These are phyloP conservation scores for Nipponia nippon DNA, from an alignment of 2,113 vertebrate species.

Conservation along the genomic window DNA sequence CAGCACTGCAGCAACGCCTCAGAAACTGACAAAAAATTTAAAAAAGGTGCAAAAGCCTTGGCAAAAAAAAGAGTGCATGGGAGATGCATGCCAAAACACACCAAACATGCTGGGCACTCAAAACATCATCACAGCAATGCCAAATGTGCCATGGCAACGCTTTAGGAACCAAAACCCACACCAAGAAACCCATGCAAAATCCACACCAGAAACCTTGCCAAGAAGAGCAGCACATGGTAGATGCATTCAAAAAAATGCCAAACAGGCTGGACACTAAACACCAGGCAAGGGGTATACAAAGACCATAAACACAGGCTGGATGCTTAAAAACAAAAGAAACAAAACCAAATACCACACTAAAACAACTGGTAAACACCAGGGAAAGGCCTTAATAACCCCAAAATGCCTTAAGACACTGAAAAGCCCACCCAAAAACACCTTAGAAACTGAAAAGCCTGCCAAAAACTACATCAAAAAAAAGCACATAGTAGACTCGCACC, in stretches of 20 bases:
- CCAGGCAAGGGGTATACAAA: accelerated
- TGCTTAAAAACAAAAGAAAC: not conserved
- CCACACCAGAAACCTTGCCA: not conserved
- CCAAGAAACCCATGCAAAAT: not conserved
- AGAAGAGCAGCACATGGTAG: not conserved
- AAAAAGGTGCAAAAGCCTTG: not conserved
- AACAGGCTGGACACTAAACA: not conserved
- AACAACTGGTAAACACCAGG: not conserved
- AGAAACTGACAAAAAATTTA: not conserved
- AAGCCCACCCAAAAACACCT: not conserved
- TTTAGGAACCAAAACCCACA: not conserved
- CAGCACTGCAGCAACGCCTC: not conserved
- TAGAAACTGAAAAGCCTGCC: not conserved
- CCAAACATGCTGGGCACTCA: not conserved
- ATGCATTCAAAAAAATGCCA: not conserved
- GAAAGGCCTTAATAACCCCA: not conserved
- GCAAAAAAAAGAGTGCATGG: accelerated
- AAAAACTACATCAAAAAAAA: not conserved
- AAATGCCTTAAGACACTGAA: not conserved
- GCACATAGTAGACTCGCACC: accelerated
- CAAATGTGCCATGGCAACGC: not conserved
- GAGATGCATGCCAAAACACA: not conserved
- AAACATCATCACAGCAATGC: not conserved
- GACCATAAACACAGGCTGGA: not conserved
- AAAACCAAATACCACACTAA: not conserved